Conservation (phyloP, 2,888 invertebrate species). For the Epirrhoe tristata region DNA sequence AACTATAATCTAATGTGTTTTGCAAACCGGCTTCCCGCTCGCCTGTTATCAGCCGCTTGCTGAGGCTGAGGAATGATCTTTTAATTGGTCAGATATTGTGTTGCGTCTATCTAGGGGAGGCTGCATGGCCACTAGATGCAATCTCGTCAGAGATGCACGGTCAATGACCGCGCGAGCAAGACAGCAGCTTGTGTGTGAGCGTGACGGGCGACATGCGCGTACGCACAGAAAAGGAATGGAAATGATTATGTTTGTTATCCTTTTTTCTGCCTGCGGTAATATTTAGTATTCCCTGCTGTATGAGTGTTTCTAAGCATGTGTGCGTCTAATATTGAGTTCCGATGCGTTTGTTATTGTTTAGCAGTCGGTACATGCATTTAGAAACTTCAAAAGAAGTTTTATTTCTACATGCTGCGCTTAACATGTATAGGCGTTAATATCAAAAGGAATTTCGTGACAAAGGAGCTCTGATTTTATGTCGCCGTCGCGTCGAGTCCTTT, state of each 20-base stretch:
- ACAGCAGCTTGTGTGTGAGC: slow-evolving; percentile 63
- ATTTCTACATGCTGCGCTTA: slow-evolving; percentile 48
- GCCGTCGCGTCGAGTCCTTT: slow-evolving; percentile 53
- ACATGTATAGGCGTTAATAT: slow-evolving; percentile 42
- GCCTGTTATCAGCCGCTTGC: slow-evolving; percentile 39
- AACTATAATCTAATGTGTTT: slow-evolving; percentile 64
- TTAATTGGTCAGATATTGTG: slow-evolving; percentile 80
- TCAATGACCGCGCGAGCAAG: slow-evolving; percentile 77
- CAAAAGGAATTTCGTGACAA: slow-evolving; percentile 48
- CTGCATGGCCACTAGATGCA: slow-evolving; percentile 83
- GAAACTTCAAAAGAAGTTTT: slow-evolving; percentile 61
- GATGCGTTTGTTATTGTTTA: slow-evolving; percentile 68
- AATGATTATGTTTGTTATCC: slow-evolving; percentile 79
- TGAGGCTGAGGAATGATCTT: slow-evolving; percentile 61
- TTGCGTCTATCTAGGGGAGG: slow-evolving; percentile 78
- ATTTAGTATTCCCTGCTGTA: slow-evolving; percentile 34
- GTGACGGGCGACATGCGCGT: slow-evolving; percentile 76
- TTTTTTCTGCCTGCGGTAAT: slow-evolving; percentile 56
- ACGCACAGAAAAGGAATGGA: slow-evolving; percentile 84
- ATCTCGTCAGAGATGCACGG: slow-evolving; percentile 82
- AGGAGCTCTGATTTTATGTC: slow-evolving; percentile 55
- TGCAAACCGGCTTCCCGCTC: slow-evolving; percentile 50
- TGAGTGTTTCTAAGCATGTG: slow-evolving; percentile 52
- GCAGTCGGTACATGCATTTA: slow-evolving; percentile 53
- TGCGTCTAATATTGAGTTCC: slow-evolving; percentile 66